Evolutionary conservation across 2,113 vertebrate species (phyloP), one percentile per base, ranked within the genome.

Genomic region (Pelecanus crispus): DNA sequence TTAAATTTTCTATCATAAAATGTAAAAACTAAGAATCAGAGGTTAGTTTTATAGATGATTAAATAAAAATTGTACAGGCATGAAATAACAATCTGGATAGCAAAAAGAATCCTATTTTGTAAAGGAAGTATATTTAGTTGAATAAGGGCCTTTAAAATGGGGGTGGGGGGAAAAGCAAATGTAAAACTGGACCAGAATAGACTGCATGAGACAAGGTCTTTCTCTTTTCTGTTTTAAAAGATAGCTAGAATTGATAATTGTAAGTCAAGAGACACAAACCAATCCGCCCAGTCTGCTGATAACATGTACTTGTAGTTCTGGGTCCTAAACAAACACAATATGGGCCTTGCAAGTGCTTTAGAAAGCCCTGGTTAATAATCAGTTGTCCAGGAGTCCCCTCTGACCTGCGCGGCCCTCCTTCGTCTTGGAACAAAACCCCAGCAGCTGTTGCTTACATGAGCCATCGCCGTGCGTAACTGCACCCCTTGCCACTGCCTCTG

Each of bases 291-390:
- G 85, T 55, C 66, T 75, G 78, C 78, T 44, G 88, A 72, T 92
- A 80, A 88, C 86, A 90, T 29, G 53, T 74, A 25, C 86, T 90
- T 70, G 58, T 88, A 90, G 77, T 95, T 95, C 93, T 95, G 89
- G 86, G 75, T 94, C 91, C 88, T 94, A 95, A 95, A 70, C 91
- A 95, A 94, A 89, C 89, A 96, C 91, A 92, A 89, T 86, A 81
- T 84, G 91, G 91, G 77, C 81, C 73, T 86, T 89, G 68, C 83
- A 81, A 94, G 94, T 25, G 66, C 86, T 89, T 92, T 91, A 92
- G 94, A 95, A 96, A 96, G 83, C 40, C 52, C 53, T 82, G 87
- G 91, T 94, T 95, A 94, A 91, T 85, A 71, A 91, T 80, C 81
- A 45, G 92, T 87, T 91, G 87, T 92, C 92, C 93, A 68, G 40